Base-by-base conservation (phyloP, 2,113 vertebrate species). In the Mastomys natalensis region DNA sequence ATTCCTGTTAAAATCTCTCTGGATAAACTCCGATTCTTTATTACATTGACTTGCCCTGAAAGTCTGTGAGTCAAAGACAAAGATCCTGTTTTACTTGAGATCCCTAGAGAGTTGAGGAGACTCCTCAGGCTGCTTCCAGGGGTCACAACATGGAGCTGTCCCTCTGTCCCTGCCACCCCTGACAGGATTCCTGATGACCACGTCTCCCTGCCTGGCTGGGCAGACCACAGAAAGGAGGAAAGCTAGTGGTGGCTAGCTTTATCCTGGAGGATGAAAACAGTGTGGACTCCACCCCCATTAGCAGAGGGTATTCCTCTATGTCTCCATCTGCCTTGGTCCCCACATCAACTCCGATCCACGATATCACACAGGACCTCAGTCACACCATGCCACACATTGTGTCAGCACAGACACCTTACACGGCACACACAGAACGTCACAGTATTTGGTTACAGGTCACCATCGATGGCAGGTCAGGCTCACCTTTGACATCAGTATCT, bases 401-500 rank as follows among this genome's bases (percentile, higher is more conserved):
- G 43, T 48, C 29, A 8, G 40, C 40, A 45, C 24, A 29, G 66
- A 22, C 51, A 29, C 72, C 48, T 43, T 11, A 1, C 0, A 0
- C 21, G 19, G 7, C 58, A 45, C 74, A 77, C 19, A 8, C 60
- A 51, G 9, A 8, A 45, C 21, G 40, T 45, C 48, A 6, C n/a
- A 19, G 26, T 2, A 7, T 12, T 76, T 64, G 6, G 43, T 45
- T 9, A 48, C 31, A n/a, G 19, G 43, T 7, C 4, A 37, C 13
- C 88, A 15, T 8, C 12, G 22, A 24, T 31, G 51, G 17, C 1
- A 13, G 34, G 37, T 16, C 10, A 1, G 26, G 40, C 97, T 96
- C 82, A 98, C 97, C 97, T 76, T 90, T 24, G 89, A 40, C 2
- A 4, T 15, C 3, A 37, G 91, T 0, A 98, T n/a, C 89, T 97